Evolutionary conservation across 2,113 vertebrate genomes (phyloP).

Genomic region (Vidua macroura): DNA sequence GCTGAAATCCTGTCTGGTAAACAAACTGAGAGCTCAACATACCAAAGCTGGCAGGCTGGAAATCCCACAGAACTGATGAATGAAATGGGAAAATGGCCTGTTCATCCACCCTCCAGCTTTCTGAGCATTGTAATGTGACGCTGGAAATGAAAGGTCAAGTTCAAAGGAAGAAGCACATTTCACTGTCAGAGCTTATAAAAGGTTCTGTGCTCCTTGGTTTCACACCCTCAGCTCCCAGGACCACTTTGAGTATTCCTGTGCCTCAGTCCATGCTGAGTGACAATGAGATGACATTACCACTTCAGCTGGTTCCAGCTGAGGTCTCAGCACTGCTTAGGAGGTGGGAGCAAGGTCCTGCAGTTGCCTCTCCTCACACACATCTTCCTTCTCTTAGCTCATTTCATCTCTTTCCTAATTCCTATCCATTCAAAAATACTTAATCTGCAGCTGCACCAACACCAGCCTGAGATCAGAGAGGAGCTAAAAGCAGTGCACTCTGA

Average conservation of each 20-base stretch:
- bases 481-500: neutral
- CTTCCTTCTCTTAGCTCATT: neutral
- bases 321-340: neutral
- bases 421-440: neutral
- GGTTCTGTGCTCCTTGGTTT: neutral
- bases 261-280: neutral
- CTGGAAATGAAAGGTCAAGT: neutral
- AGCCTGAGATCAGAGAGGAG: neutral
- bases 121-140: rapidly evolving
- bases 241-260: neutral
- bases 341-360: neutral
- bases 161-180: neutral
- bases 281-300: neutral
- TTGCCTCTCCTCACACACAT: neutral
- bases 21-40: neutral
- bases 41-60: neutral
- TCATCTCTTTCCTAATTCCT: neutral
- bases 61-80: slow-evolving; percentile 7
- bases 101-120: neutral
- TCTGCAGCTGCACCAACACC: neutral
- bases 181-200: neutral
- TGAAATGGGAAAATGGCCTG: neutral
- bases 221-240: neutral
- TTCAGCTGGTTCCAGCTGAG: neutral
- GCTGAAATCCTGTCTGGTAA: slow-evolving; percentile 49